Evolutionary conservation across 2,888 invertebrate genomes (phyloP), one percentile per base, ranked within the genome.

Genomic region (Galerucella pusilla): DNA sequence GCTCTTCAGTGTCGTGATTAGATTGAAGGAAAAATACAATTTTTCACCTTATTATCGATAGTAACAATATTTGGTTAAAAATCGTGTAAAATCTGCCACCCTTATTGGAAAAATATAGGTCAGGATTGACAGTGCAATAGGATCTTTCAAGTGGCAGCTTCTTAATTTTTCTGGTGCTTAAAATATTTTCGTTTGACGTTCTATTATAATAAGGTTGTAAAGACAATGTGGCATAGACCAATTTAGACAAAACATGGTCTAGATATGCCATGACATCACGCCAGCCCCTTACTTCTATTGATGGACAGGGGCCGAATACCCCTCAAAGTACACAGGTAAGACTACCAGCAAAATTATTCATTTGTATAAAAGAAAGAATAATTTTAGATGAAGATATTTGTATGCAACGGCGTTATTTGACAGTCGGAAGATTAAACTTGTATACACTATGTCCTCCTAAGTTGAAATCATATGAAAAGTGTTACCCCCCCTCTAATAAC

Each of bases 221-320:
- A 42, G 80, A 57, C 57, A 71, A 81, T 81, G 81, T 81, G 80
- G 80, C 82, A 78, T 78, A 77, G 77, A 77, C 80, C 80, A 77
- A 78, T 80, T 79, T 81, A 80, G 79, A 80, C 76, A 80, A 85
- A 86, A 80, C 85, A 86, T 87, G 87, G 86, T 86, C 84, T 86
- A 86, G 82, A 73, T 83, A 83, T 86, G 86, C 86, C 86, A 88
- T 88, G 88, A 87, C 87, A 85, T 86, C 87, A 82, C 84, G 87
- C 81, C 86, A 86, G 82, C 82, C 86, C 81, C 83, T 85, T 81
- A 83, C 83, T 79, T 84, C 82, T 79, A 81, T 78, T 81, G 85
- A 84, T 79, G 83, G 80, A 78, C 85, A 84, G 84, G 85, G 84
- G 83, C 82, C 82, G 81, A 80, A 81, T 77, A 81, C 82, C 82